Base-by-base conservation (phyloP, 2,888 invertebrate genomes). In the Alsophila aescularia region DNA sequence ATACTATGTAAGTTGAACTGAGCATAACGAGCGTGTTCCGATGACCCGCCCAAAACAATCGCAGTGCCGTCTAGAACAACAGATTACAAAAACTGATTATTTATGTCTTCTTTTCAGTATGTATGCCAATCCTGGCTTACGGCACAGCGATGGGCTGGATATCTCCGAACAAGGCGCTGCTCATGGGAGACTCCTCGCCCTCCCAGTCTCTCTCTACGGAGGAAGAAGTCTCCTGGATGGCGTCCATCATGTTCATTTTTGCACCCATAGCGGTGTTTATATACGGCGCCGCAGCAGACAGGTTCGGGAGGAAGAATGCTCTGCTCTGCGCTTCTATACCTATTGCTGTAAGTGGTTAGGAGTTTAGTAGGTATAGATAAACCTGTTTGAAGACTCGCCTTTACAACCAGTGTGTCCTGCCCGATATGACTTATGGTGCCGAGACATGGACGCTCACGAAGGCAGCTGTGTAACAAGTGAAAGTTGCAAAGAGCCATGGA, bases 141-240 rank as follows among this genome's bases (percentile, higher is more conserved):
- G 93, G 93, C 0, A 90, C 91, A 0, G 91, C 92, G 0, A 87
- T 92, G 77, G 93, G 93, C 0, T 93, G 93, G 93, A 88, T 93
- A 5, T 93, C 93, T 0, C 93, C 93, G 0, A 85, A 92, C 73
- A 86, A 92, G 36, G 85, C 83, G 0, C 72, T 91, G 0, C 84
- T 93, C 3, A 87, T 91, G 81, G 85, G 92, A 0, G 75, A 79
- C 0, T 47, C 64, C 0, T 83, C 91, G 0, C 92, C 93, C 0
- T 79, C 92, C 0, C 70, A 69, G 9, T 47, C 64, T 0, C 83
- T 88, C 0, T 64, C 92, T 0, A 75, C 87, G 0, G 85, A 90
- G 58, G 88, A 90, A 54, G 87, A 92, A 21, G 82, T 92, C 0
- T 92, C 93, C 0, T 93, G 93, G 92, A 86, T 94, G 79, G 93